phyloP scores from a whole-genome alignment of 2,888 invertebrate species.

The Trilocha varians region DNA sequence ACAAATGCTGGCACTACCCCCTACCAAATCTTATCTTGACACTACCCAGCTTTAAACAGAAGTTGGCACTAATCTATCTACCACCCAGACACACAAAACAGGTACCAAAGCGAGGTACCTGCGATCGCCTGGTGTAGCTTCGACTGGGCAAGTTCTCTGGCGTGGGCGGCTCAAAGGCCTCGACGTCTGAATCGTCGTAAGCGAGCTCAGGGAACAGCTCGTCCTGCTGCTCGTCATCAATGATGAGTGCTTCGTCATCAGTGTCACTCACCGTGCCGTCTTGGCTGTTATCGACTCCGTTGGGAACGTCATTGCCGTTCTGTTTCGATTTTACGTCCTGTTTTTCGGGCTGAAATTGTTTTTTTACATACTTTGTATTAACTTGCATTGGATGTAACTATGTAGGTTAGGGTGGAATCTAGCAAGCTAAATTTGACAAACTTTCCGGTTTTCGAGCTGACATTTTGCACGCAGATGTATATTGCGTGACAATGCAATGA shows the following conservation, averaged over 20 bases:
- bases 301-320: constrained; percentile 21
- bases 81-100: constrained; percentile 14
- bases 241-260: constrained; percentile 35
- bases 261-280: constrained; percentile 28
- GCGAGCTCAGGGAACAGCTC: constrained; percentile 64
- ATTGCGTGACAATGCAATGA: no score
- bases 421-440: no score
- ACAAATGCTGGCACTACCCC: background rate
- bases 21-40: background rate
- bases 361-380: no score
- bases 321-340: constrained; percentile 31
- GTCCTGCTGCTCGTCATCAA: constrained; percentile 42
- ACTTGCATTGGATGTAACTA: no score
- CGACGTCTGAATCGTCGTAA: constrained; percentile 59
- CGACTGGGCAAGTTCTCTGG: constrained; percentile 39
- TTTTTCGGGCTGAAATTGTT: constrained; percentile 35
- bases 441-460: no score
- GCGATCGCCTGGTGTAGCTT: constrained; percentile 57
- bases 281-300: constrained; percentile 28
- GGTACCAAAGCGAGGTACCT: constrained; percentile 41
- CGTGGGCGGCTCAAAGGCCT: constrained; percentile 40
- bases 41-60: background rate
- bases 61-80: background rate
- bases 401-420: no score
- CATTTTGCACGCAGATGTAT: no score